phyloP scores from a whole-genome alignment of 2,113 vertebrate genomes.

The Pseudorectes ferrugineus region DNA sequence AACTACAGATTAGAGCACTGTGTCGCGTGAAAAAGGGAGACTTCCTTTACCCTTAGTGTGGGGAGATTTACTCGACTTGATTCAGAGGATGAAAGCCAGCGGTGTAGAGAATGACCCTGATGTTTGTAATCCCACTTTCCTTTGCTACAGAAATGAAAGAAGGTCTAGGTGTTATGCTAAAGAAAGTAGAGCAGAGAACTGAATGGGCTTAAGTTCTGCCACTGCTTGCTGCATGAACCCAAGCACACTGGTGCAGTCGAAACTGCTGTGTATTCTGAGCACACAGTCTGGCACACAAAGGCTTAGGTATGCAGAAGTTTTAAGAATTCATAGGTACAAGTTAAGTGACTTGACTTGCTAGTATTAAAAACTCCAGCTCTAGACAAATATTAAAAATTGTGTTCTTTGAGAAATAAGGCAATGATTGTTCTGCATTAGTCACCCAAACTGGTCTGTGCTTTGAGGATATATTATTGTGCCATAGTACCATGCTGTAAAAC shows the following conservation, averaged over 20 bases:
- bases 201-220: background rate
- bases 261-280: background rate
- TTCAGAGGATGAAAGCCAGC: background rate
- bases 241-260: background rate
- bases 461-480: background rate
- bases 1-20: too few relatives aligned
- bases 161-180: background rate
- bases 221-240: background rate
- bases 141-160: background rate
- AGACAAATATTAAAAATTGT: background rate
- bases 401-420: background rate
- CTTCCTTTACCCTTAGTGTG: background rate
- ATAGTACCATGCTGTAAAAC: fast-evolving
- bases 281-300: background rate
- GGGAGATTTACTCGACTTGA: background rate
- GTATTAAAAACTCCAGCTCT: background rate
- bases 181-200: background rate
- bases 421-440: background rate
- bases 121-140: background rate
- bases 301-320: background rate
- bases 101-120: background rate
- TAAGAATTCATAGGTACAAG: background rate
- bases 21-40: too few relatives aligned
- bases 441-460: background rate
- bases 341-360: background rate